A percentile compares a stretch with the other conserved stretches of the same genome.
Conservation (phyloP, 2,888 invertebrate species). For the Tenthredo mesomela region DNA sequence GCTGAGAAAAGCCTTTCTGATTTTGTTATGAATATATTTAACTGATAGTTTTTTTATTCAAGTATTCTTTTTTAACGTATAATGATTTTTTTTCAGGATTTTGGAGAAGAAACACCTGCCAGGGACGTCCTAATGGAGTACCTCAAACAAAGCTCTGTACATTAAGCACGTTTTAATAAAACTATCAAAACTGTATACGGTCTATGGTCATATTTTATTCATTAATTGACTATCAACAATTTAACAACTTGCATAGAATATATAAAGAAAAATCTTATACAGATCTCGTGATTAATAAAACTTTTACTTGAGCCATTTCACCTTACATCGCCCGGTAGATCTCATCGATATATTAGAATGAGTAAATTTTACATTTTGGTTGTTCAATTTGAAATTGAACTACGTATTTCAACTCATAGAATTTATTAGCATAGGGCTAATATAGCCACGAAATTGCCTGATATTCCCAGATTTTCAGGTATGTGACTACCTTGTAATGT, state of each 20-base stretch:
- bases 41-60: conserved; percentile 14
- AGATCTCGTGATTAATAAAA: background rate
- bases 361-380: background rate
- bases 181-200: conserved; percentile 53
- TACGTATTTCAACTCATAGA: background rate
- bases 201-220: background rate
- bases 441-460: background rate
- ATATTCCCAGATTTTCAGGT: background rate
- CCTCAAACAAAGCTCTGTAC: conserved; percentile 85
- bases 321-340: background rate
- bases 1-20: conserved; percentile 72
- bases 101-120: conserved; percentile 98
- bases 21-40: conserved; percentile 58
- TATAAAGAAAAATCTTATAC: background rate
- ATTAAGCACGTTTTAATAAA: conserved; percentile 77
- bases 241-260: background rate
- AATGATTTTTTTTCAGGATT: conserved; percentile 84
- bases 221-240: background rate
- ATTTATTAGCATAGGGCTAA: background rate
- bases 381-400: background rate
- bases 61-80: conserved; percentile 49
- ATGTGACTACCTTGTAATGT: background rate
- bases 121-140: conserved; percentile 97
- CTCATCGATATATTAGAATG: background rate
- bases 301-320: background rate